phyloP scores from a whole-genome alignment of 2,797 vertebrate species.

The Ptychobarbus kaznakovi region DNA sequence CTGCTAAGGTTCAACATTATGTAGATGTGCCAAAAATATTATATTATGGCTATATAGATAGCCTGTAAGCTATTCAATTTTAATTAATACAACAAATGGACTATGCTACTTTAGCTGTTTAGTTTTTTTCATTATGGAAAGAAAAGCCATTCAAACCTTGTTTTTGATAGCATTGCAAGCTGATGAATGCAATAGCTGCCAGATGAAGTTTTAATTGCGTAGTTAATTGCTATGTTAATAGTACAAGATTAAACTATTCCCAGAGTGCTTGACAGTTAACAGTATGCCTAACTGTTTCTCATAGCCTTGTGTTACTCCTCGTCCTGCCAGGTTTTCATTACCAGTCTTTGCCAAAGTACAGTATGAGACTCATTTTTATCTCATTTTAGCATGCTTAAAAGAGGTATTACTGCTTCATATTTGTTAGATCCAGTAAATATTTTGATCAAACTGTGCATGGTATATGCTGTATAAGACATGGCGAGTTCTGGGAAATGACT shows the following conservation, averaged over 20 bases:
- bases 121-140: background rate
- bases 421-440: background rate
- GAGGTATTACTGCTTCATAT: background rate
- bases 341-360: background rate
- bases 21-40: conserved; percentile 22
- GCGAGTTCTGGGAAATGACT: background rate
- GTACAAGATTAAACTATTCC: background rate
- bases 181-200: background rate
- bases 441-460: background rate
- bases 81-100: background rate
- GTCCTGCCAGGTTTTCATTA: background rate
- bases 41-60: background rate
- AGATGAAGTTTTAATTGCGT: background rate
- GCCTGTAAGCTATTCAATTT: conserved; percentile 2
- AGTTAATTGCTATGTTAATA: background rate
- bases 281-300: background rate
- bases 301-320: background rate
- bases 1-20: background rate
- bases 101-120: background rate
- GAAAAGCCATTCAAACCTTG: conserved; percentile 1
- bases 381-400: background rate
- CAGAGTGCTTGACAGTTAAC: background rate
- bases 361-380: background rate
- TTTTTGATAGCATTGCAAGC: background rate
- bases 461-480: background rate